Evolutionary conservation across 2,113 vertebrate species (phyloP).

Genomic region (Cygnus buccinator): DNA sequence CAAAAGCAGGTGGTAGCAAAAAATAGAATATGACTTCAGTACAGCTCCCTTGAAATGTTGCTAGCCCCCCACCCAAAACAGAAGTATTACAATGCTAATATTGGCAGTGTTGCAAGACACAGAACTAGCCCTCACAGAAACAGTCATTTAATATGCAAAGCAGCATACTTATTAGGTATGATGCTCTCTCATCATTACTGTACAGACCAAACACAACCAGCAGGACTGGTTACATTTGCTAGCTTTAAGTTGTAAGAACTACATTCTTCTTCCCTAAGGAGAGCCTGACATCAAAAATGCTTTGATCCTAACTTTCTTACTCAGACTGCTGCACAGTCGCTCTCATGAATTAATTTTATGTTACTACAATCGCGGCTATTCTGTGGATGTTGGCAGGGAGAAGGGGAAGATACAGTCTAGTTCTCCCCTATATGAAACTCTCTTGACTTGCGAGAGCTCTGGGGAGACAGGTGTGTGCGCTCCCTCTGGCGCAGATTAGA

Average conservation of each 20-base stretch:
- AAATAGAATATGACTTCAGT: slow-evolving; percentile 41
- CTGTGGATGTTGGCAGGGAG: fast-evolving
- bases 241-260: neutral
- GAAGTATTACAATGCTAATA: neutral
- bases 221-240: neutral
- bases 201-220: neutral
- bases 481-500: neutral
- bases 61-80: neutral
- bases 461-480: neutral
- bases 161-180: neutral
- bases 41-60: neutral
- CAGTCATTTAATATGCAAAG: neutral
- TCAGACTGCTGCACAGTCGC: neutral
- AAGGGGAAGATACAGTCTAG: fast-evolving
- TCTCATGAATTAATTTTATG: neutral
- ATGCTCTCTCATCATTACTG: neutral
- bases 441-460: neutral
- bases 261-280: neutral
- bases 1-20: slow-evolving; percentile 47
- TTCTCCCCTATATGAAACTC: neutral
- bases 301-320: neutral
- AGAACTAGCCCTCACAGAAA: neutral
- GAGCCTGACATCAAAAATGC: neutral
- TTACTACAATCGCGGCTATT: neutral
- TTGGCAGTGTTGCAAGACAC: neutral